Conservation (phyloP, 2,113 vertebrate species). For the Zonotrichia leucophrys region DNA sequence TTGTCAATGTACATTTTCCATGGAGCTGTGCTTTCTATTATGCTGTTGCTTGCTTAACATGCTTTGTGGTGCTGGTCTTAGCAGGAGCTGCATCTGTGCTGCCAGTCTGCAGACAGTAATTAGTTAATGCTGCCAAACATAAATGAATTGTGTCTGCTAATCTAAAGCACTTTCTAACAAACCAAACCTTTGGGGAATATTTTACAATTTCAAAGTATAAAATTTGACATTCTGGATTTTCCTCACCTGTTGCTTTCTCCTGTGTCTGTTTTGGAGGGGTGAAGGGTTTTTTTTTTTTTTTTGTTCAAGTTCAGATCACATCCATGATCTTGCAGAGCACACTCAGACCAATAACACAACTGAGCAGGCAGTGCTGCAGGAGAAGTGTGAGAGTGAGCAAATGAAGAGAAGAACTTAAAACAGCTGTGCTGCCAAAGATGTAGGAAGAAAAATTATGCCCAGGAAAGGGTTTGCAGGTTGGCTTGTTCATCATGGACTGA, state of each 20-base stretch:
- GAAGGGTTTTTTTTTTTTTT: neutral
- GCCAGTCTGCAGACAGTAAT: constrained; percentile 51
- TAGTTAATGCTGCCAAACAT: constrained; percentile 73
- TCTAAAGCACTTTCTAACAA: constrained; percentile 59
- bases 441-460: neutral
- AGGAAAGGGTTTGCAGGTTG: neutral
- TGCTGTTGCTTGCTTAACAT: constrained; percentile 48
- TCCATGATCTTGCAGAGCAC: neutral
- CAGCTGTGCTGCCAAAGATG: neutral
- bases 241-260: neutral
- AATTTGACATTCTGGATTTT: neutral
- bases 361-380: neutral
- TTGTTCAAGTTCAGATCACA: neutral
- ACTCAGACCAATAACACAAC: neutral
- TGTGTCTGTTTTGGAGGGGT: neutral
- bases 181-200: constrained; percentile 40
- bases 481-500: neutral
- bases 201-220: constrained; percentile 5
- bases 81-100: constrained; percentile 39
- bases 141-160: constrained; percentile 65
- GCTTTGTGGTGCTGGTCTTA: constrained; percentile 46
- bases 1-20: constrained; percentile 68
- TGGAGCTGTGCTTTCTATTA: constrained; percentile 63
- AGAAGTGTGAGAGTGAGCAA: neutral
- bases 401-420: neutral